Evolutionary conservation across 2,888 invertebrate species (phyloP).

Genomic region (Drosophila phalerata): DNA sequence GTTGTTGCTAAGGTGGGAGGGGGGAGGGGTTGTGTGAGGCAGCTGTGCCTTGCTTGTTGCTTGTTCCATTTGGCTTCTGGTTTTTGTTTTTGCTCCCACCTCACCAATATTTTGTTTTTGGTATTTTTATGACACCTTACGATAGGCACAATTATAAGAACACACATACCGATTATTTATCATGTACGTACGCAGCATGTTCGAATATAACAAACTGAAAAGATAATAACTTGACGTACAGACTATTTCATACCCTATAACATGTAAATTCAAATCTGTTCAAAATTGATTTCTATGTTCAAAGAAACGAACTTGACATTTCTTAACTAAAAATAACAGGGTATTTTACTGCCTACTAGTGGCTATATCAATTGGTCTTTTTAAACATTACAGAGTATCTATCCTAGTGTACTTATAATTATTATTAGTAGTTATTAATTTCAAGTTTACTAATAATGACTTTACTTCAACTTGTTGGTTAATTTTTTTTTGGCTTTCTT

Average conservation of each 20-base stretch:
- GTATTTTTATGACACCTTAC: slow-evolving; percentile 26
- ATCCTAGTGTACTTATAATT: too few relatives aligned
- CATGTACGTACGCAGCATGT: slow-evolving; percentile 11
- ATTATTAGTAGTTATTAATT: too few relatives aligned
- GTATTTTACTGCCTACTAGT: neutral
- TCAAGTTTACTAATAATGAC: neutral
- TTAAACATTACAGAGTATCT: neutral
- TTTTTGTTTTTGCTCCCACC: slow-evolving; percentile 13
- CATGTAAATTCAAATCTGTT: too few relatives aligned
- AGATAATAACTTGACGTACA: neutral
- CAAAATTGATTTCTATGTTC: too few relatives aligned
- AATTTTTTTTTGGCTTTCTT: neutral
- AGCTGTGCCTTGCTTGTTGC: slow-evolving; percentile 24
- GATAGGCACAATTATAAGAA: slow-evolving; percentile 34
- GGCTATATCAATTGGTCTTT: neutral
- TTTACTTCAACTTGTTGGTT: too few relatives aligned
- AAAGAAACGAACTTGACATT: too few relatives aligned
- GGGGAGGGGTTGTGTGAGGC: slow-evolving; percentile 8
- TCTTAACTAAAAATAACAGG: neutral
- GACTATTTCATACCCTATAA: neutral
- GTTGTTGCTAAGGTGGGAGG: neutral
- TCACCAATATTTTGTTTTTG: neutral
- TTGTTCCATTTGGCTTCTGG: slow-evolving; percentile 45
- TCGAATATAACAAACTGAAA: neutral
- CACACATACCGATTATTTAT: slow-evolving; percentile 44